These are phyloP conservation scores for Celastrina argiolus DNA, from an alignment of 2,888 invertebrate species.

Conservation along the genomic window DNA sequence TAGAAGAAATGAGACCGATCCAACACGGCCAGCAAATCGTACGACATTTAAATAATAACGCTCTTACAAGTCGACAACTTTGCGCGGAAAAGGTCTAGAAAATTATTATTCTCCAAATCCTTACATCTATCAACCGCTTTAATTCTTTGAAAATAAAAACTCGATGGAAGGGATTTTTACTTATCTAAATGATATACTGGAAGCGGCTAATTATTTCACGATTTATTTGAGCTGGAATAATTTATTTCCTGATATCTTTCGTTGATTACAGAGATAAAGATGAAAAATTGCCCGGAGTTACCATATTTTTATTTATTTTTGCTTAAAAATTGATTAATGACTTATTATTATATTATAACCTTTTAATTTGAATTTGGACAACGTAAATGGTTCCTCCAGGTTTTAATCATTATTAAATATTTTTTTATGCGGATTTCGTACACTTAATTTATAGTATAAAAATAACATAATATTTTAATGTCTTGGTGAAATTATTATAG, in stretches of 20 bases:
- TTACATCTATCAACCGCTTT: constrained; percentile 30
- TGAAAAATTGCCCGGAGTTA: constrained; percentile 9
- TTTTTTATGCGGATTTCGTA: too few relatives aligned
- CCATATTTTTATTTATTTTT: not conserved
- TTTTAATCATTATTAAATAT: too few relatives aligned
- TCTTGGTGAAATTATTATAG: too few relatives aligned
- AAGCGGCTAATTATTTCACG: constrained; percentile 30
- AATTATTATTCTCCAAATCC: constrained; percentile 27
- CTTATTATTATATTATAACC: not conserved
- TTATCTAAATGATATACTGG: constrained; percentile 24
- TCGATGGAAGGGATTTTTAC: constrained; percentile 29
- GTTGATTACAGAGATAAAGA: constrained; percentile 16
- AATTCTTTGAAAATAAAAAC: constrained; percentile 34
- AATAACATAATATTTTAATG: not conserved
- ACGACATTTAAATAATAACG: constrained; percentile 25
- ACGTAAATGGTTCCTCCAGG: too few relatives aligned
- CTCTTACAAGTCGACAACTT: constrained; percentile 20
- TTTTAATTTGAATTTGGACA: not conserved
- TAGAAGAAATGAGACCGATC: constrained; percentile 22
- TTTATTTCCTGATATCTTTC: constrained; percentile 16
- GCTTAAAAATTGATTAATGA: not conserved
- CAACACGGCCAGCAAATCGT: constrained; percentile 21
- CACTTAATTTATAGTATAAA: too few relatives aligned
- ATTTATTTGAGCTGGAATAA: constrained; percentile 21
- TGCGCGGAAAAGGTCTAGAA: constrained; percentile 27